Percentiles rank a stretch among this genome's conserved stretches.
These are phyloP conservation scores for Euborellia annulipes DNA, from an alignment of 1,140 invertebrate genomes.

Conservation along the genomic window DNA sequence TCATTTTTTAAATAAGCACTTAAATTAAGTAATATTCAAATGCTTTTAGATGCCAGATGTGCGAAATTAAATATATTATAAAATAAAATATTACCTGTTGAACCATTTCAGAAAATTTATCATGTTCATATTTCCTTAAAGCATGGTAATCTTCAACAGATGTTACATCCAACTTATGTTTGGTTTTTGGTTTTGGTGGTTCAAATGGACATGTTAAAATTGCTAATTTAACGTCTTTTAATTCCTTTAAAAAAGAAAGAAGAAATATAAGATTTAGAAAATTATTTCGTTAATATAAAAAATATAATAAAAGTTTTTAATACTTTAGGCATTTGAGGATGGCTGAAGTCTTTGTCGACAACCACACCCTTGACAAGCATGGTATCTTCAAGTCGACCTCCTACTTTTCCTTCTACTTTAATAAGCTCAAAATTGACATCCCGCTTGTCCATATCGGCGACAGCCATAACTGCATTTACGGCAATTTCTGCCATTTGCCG, in stretches of 20 bases:
- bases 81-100: constrained; percentile 40
- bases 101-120: constrained; percentile 96
- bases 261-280: background rate
- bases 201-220: constrained; percentile 99
- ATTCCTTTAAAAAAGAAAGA: constrained; percentile 28
- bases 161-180: constrained; percentile 97
- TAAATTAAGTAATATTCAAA: no score
- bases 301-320: constrained; percentile 6
- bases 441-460: constrained; percentile 81
- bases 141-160: constrained; percentile 92
- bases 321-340: constrained; percentile 98
- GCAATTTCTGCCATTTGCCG: constrained; percentile 98
- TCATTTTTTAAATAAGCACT: no score
- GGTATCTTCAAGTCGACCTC: constrained; percentile 93
- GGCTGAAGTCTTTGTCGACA: constrained; percentile 97
- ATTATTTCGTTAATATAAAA: background rate
- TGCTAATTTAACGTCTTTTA: constrained; percentile 82
- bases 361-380: constrained; percentile 93
- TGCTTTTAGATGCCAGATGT: background rate
- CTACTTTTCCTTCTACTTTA: constrained; percentile 97
- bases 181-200: constrained; percentile 99
- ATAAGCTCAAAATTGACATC: constrained; percentile 99
- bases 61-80: background rate
- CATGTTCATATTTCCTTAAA: constrained; percentile 82
- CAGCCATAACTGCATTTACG: constrained; percentile 86